Conservation (phyloP, 1,140 invertebrate genomes). For the Drosophila eugracilis region DNA sequence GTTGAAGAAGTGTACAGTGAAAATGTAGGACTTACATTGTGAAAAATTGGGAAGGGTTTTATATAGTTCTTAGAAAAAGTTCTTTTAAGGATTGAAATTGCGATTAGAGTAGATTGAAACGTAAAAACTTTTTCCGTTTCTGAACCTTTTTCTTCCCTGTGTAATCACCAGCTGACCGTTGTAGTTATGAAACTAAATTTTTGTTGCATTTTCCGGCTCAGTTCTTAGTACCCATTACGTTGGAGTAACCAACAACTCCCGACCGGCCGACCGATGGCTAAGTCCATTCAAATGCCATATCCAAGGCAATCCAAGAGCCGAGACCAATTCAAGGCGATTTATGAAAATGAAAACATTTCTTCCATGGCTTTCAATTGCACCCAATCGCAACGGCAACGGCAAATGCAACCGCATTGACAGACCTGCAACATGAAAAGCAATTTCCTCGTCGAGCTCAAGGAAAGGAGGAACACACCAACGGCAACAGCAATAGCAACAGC, state of each 20-base stretch:
- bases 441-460: constrained; percentile 34
- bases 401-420: constrained; percentile 46
- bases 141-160: neutral
- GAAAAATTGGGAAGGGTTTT: neutral
- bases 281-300: constrained; percentile 17
- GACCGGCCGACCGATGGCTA: neutral
- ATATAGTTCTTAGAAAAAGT: no score
- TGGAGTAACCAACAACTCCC: constrained; percentile 9
- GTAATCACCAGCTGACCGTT: constrained; percentile 11
- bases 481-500: constrained; percentile 10
- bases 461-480: neutral
- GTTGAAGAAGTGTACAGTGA: constrained; percentile 9
- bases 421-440: constrained; percentile 55
- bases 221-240: constrained; percentile 2
- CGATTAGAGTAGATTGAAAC: no score
- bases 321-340: constrained; percentile 39
- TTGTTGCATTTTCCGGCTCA: constrained; percentile 17
- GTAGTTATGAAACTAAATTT: constrained; percentile 13
- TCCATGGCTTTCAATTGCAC: constrained; percentile 62
- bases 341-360: constrained; percentile 69
- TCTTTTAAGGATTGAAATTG: no score
- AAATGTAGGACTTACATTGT: neutral
- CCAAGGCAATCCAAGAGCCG: constrained; percentile 6
- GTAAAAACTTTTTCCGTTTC: no score
- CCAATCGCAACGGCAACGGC: constrained; percentile 10